Conservation (phyloP, 1,140 invertebrate species). For the Tetraneura akinire region DNA sequence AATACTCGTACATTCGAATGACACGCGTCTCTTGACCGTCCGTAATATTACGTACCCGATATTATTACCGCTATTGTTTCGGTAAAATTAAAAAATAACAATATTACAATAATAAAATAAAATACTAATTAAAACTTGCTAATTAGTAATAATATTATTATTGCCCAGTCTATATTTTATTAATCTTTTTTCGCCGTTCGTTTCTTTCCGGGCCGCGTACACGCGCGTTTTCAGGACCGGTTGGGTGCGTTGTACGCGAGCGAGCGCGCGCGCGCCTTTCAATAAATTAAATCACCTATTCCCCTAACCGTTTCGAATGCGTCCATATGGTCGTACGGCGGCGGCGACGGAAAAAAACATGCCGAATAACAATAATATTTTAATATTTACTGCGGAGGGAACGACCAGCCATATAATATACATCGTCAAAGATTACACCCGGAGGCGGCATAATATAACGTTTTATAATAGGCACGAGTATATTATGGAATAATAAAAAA, state of each 20-base stretch:
- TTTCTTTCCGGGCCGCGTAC: not conserved
- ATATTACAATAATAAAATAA: not conserved
- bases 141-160: too few species aligned
- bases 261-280: not conserved
- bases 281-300: conserved; percentile 27
- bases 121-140: too few species aligned
- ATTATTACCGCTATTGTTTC: not conserved
- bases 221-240: not conserved
- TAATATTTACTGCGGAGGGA: not conserved
- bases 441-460: conserved; percentile 30
- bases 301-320: not conserved
- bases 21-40: conserved; percentile 18
- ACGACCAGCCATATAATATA: not conserved
- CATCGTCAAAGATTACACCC: conserved; percentile 17
- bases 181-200: conserved; percentile 10
- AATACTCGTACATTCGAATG: not conserved
- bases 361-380: conserved; percentile 46
- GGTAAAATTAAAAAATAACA: not conserved
- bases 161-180: not conserved
- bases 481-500: not conserved
- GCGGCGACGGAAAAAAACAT: not conserved
- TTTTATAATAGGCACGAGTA: not conserved
- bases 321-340: conserved; percentile 20
- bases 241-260: conserved; percentile 17
- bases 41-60: not conserved